Base-by-base conservation (phyloP, 2,113 vertebrate species). In the Glareola pratincola region DNA sequence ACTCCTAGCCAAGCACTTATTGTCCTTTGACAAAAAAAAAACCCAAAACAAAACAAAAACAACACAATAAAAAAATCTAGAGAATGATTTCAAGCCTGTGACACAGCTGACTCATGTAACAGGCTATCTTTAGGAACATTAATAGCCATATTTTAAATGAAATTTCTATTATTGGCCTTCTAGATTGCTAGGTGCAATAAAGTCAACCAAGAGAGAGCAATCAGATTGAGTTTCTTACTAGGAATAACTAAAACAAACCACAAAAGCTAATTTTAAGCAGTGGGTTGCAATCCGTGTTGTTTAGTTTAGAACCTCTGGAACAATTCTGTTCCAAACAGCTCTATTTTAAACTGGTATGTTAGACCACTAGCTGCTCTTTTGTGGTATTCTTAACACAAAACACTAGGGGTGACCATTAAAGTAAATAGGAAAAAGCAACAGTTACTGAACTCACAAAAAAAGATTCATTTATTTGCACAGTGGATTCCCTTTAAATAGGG, bases 181-280 rank as follows among this genome's bases (percentile, higher is more conserved):
- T 85, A 83, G 92, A 96, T 95, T 96, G 63, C 86, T 95, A 89
- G 85, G 57, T 95, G 15, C 73, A 68, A 34, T 83, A 73, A 92
- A 85, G n/a, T 71, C 32, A 91, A 71, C 53, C 29, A 67, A 79
- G n/a, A 90, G 62, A 76, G n/a, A 72, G 30, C 39, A 85, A 43
- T 81, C 85, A 66, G 93, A 96, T 97, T 96, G 82, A 92, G 34
- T 92, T 91, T 94, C 83, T 91, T 96, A 72, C 95, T 96, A 88
- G 85, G 88, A 96, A 94, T 96, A 95, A 63, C 66, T 89, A 53
- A 75, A 97, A 69, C 67, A 92, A 90, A 74, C 95, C 86, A 57
- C 80, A 90, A 73, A 96, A 77, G 51, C 67, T 93, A 73, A 95
- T 85, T 94, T 97, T 96, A 93, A 95, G 68, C 77, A 71, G 54